Percentiles rank a stretch among this genome's conserved stretches.
phyloP scores from a whole-genome alignment of 2,113 vertebrate species.

The Saimiri boliviensis region DNA sequence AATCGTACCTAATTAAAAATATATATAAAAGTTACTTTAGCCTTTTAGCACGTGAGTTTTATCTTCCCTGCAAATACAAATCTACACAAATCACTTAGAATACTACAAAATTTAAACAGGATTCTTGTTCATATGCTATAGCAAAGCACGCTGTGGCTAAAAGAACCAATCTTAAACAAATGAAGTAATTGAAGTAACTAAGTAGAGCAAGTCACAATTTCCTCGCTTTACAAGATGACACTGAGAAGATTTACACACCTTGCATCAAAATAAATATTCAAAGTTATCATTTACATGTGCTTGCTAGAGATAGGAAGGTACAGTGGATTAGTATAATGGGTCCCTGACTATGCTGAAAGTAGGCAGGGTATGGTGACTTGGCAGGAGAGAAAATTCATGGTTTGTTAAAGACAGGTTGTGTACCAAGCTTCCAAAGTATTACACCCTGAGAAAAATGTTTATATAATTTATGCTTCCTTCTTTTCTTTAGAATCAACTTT shows the following conservation, averaged over 20 bases:
- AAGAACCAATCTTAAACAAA: slow-evolving; percentile 70
- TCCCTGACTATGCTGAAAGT: slow-evolving; percentile 79
- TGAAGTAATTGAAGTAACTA: slow-evolving; percentile 70
- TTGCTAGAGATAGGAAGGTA: slow-evolving; percentile 83
- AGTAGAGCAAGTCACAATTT: slow-evolving; percentile 70
- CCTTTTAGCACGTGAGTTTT: slow-evolving; percentile 52
- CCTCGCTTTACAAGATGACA: slow-evolving; percentile 42
- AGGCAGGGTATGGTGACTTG: slow-evolving; percentile 71
- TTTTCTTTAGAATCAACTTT: slow-evolving; percentile 69
- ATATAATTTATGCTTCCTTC: neutral
- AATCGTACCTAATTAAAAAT: slow-evolving; percentile 91
- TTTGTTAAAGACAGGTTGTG: slow-evolving; percentile 81
- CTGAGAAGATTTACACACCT: slow-evolving; percentile 76
- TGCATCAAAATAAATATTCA: slow-evolving; percentile 81
- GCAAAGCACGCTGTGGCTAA: slow-evolving; percentile 40
- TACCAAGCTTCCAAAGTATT: slow-evolving; percentile 75
- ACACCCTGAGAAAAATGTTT: slow-evolving; percentile 41
- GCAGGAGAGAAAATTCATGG: slow-evolving; percentile 78
- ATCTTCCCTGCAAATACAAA: slow-evolving; percentile 53
- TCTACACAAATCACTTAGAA: slow-evolving; percentile 43
- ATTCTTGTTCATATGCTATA: neutral
- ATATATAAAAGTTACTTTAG: slow-evolving; percentile 71
- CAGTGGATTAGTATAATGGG: slow-evolving; percentile 82
- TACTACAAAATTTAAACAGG: slow-evolving; percentile 33
- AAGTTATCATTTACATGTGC: slow-evolving; percentile 82